A percentile compares a stretch with the other conserved stretches of the same genome.
phyloP scores from a whole-genome alignment of 1,140 invertebrate genomes.

The Trachymyrmex septentrionalis region DNA sequence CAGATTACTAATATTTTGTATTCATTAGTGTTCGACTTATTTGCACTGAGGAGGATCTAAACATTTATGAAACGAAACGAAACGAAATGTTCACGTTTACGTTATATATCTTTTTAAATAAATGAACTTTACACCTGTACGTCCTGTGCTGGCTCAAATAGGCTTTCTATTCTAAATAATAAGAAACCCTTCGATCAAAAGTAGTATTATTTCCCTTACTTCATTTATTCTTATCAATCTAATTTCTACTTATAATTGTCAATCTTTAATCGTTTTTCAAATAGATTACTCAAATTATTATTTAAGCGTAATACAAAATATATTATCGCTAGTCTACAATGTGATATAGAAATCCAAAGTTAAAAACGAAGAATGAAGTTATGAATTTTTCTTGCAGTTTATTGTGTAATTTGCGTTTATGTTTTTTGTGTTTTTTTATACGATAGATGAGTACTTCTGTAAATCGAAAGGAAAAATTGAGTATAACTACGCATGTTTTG shows the following conservation, averaged over 20 bases:
- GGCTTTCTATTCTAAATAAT: too few species aligned
- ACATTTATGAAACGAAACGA: too few species aligned
- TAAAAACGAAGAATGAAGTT: neutral
- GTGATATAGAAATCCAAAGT: neutral
- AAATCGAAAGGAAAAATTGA: conserved; percentile 6
- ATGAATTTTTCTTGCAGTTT: neutral
- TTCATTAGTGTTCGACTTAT: too few species aligned
- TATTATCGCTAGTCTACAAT: neutral
- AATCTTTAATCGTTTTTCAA: neutral
- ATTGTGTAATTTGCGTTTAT: neutral
- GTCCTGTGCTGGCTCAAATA: too few species aligned
- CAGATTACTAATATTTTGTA: too few species aligned
- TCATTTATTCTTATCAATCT: too few species aligned
- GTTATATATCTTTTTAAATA: too few species aligned
- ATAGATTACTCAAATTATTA: neutral
- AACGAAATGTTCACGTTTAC: too few species aligned
- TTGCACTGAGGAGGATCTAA: too few species aligned
- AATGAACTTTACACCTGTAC: too few species aligned
- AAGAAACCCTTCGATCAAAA: too few species aligned
- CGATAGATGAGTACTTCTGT: conserved; percentile 5
- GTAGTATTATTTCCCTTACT: too few species aligned
- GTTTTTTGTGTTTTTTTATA: neutral
- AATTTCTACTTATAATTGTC: neutral
- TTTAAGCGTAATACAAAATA: neutral
- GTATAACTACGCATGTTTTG: conserved; percentile 23